Conservation (phyloP, 2,113 vertebrate genomes). For the Zosterops borbonicus region DNA sequence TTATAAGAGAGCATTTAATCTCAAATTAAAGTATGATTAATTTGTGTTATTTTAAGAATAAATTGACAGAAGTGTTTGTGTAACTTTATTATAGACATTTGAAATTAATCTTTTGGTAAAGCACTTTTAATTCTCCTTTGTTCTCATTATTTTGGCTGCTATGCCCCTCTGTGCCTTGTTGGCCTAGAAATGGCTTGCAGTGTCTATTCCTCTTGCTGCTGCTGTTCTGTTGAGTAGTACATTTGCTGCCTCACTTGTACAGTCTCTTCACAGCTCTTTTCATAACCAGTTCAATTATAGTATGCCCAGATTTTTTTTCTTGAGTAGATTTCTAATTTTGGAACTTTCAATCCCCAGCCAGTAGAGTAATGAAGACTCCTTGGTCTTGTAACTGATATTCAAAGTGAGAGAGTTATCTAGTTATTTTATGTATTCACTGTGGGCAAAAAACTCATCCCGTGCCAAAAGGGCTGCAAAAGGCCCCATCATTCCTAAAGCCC, state of each 20-base stretch:
- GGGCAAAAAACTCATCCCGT: slow-evolving; percentile 24
- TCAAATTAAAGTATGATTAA: slow-evolving; percentile 60
- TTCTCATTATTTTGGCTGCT: slow-evolving; percentile 41
- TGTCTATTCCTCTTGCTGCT: slow-evolving; percentile 23
- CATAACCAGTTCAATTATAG: slow-evolving; percentile 58
- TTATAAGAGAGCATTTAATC: slow-evolving; percentile 41
- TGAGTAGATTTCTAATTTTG: slow-evolving; percentile 43
- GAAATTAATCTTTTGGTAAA: slow-evolving; percentile 63
- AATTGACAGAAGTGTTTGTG: slow-evolving; percentile 51
- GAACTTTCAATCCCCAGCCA: slow-evolving; percentile 43
- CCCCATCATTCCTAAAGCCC: slow-evolving; percentile 30
- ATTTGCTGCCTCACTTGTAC: slow-evolving; percentile 15
- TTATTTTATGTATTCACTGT: slow-evolving; percentile 60
- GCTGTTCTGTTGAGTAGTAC: slow-evolving; percentile 38
- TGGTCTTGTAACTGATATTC: slow-evolving; percentile 41
- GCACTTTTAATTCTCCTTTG: slow-evolving; percentile 54
- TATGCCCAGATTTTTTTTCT: slow-evolving; percentile 2
- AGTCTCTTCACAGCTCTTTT: slow-evolving; percentile 59
- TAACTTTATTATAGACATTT: slow-evolving; percentile 65
- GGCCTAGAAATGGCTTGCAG: slow-evolving; percentile 34
- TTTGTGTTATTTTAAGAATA: slow-evolving; percentile 60
- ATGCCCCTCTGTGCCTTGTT: slow-evolving; percentile 6
- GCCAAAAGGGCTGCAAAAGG: slow-evolving; percentile 8
- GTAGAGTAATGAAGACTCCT: slow-evolving; percentile 35
- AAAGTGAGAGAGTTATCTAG: slow-evolving; percentile 47